A percentile compares a stretch with the other conserved stretches of the same genome.
These are phyloP conservation scores for Ophioderma brevispina DNA, from an alignment of 35 echinoderm and acorn worm genomes.

Conservation along the genomic window DNA sequence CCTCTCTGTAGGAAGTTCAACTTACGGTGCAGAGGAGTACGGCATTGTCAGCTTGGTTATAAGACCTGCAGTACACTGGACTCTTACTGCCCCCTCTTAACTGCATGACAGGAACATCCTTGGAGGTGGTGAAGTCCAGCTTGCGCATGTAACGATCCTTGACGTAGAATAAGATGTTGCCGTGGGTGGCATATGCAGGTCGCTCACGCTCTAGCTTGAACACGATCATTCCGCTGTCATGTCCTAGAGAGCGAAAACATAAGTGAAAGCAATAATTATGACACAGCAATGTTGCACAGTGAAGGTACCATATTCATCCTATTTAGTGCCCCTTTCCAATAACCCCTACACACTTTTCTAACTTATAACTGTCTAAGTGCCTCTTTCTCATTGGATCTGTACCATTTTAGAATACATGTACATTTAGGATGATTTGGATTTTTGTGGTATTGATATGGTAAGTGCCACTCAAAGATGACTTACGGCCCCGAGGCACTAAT, in stretches of 20 bases:
- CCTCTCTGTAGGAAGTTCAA: neutral
- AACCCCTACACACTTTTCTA: no score
- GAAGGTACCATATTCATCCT: no score
- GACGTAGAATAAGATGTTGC: constrained; percentile 95
- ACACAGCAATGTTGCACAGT: no score
- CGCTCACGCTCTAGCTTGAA: constrained; percentile 99
- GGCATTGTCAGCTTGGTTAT: constrained; percentile 96
- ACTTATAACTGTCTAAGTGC: no score
- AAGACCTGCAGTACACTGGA: constrained; percentile 84
- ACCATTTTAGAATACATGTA: no score
- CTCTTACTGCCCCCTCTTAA: constrained; percentile 89
- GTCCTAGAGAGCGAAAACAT: constrained; percentile 77
- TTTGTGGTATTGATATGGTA: no score
- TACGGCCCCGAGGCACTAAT: no score
- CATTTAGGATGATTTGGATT: no score
- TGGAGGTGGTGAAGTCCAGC: constrained; percentile 97
- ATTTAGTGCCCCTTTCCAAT: no score
- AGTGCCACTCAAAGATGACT: no score
- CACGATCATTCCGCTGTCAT: constrained; percentile 99
- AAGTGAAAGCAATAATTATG: no score
- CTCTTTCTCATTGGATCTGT: no score
- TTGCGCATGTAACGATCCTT: constrained; percentile 97
- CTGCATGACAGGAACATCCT: constrained; percentile 96
- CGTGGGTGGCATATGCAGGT: constrained; percentile 87
- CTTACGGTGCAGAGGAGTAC: constrained; percentile 93